Conservation (phyloP, 2,888 invertebrate genomes). For the Reticulitermes lucifugus region DNA sequence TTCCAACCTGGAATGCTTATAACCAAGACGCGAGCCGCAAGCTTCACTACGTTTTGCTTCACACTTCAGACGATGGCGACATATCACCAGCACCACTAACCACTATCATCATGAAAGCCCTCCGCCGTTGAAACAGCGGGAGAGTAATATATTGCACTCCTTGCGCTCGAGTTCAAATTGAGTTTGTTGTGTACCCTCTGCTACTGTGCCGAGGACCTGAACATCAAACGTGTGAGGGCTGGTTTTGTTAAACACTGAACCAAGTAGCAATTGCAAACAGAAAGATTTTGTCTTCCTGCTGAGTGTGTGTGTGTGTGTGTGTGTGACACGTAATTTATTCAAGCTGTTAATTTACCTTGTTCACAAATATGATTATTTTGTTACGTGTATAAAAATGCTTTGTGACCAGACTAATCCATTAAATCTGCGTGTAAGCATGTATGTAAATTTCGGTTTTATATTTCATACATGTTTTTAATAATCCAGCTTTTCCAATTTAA, state of each 20-base stretch:
- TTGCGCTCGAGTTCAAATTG: not conserved
- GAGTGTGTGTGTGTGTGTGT: not conserved
- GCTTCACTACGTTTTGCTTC: not conserved
- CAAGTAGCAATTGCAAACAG: not conserved
- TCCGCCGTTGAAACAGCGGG: not conserved
- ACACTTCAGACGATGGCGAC: slow-evolving; percentile 1
- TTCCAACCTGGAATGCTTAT: not conserved
- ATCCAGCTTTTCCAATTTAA: too few species aligned
- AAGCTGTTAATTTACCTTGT: too few species aligned
- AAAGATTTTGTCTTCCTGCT: not conserved
- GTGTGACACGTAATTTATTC: too few species aligned
- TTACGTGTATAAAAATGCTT: too few species aligned
- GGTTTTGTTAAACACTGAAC: not conserved
- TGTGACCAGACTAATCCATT: too few species aligned
- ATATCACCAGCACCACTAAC: not conserved
- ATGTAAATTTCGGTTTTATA: too few species aligned
- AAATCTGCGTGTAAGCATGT: too few species aligned
- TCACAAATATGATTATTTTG: too few species aligned
- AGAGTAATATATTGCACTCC: not conserved
- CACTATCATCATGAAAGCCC: too few species aligned
- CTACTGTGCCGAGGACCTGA: not conserved
- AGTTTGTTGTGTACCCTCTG: slow-evolving; percentile 4
- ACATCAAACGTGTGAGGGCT: not conserved
- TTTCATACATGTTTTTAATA: too few species aligned
- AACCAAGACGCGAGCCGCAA: not conserved